Evolutionary conservation across 1,140 invertebrate species (phyloP), one percentile per base, ranked within the genome.

Genomic region (Drosophila tropicalis): DNA sequence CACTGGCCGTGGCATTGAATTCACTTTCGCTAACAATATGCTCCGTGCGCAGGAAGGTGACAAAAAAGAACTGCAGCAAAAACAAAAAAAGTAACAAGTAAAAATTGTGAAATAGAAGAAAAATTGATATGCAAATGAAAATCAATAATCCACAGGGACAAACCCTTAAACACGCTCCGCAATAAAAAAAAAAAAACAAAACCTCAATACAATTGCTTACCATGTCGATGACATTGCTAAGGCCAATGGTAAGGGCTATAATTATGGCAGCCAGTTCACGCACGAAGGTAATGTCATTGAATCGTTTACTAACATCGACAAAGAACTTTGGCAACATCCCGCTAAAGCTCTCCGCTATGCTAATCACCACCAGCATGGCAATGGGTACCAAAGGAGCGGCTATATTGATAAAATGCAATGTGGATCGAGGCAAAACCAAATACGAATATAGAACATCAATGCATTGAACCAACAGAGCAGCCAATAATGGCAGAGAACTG

Each of bases 401-500:
- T 7, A 93, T 92, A 47, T 92, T 93, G 25, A 94, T 80, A 57
- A 91, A 91, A 70, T 92, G 92, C 10, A 90, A 57, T 2, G 85
- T 84, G 5, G 82, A 90, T 17, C 91, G 94, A 40, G 94, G 94
- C 67, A 95, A 80, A 55, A 94, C 91, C 66, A 94, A 76, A 41
- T 93, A 92, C 55, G 93, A 93, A 57, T 95, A 94, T 3, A 94
- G 86, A 2, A 94, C 93, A 19, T 94, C 93, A 29, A 95, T 93
- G 61, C 94, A 75, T 67, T 95, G 92, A 1, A 95, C 94, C 39
- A 96, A 70, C 2, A 95, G 93, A 47, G 95, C 95, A 6, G 95
- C 95, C 15, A 95, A 82, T 12, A 95, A 73, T 0, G 95, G 95
- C 10, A 95, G 79, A 3, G 94, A 95, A 5, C 94, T 95, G 76